Evolutionary conservation across 1,140 invertebrate genomes (phyloP).

Genomic region (Limonius californicus): DNA sequence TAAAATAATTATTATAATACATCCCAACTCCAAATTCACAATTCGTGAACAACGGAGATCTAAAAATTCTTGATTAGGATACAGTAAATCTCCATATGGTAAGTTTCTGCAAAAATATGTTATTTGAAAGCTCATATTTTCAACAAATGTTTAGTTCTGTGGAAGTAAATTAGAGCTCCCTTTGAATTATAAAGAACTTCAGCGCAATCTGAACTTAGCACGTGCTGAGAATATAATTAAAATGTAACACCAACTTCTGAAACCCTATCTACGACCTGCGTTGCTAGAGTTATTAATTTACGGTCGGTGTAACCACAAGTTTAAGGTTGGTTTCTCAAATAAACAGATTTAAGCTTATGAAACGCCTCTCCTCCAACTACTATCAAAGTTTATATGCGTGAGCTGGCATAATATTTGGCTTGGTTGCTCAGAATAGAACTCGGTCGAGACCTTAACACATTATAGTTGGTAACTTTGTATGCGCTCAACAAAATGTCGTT

Average conservation of each 20-base stretch:
- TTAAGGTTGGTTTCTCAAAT: slow-evolving; percentile 8
- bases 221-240: slow-evolving; percentile 14
- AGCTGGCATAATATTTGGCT: neutral
- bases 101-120: too few species aligned
- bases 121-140: too few species aligned
- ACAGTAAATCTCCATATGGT: too few species aligned
- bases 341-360: slow-evolving; percentile 4
- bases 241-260: slow-evolving; percentile 2
- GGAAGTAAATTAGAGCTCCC: neutral
- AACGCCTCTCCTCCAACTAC: neutral
- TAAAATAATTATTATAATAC: too few species aligned
- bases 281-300: slow-evolving; percentile 12
- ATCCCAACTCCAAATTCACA: too few species aligned
- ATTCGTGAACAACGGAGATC: too few species aligned
- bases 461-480: too few species aligned
- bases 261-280: slow-evolving; percentile 2
- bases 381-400: neutral
- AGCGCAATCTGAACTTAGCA: slow-evolving; percentile 7
- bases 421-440: too few species aligned
- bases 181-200: neutral
- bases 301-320: neutral
- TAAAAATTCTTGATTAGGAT: too few species aligned
- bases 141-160: too few species aligned
- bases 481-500: too few species aligned
- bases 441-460: neutral